Evolutionary conservation across 2,113 vertebrate species (phyloP), one percentile per base, ranked within the genome.

Genomic region (Calypte anna): DNA sequence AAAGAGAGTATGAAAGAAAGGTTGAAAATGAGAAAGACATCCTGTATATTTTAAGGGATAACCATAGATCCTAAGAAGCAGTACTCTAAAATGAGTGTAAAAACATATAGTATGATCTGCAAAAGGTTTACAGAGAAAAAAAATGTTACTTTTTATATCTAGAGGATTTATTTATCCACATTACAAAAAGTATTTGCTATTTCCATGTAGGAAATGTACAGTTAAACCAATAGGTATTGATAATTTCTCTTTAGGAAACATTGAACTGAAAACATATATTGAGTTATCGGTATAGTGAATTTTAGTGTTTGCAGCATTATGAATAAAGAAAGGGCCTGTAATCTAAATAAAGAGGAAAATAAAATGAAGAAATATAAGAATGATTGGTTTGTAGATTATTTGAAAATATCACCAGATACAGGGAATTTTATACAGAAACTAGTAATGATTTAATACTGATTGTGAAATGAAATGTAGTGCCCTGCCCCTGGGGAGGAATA

Each of bases 121-220:
- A 48, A 67, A 77, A 14, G 0, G 9, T 63, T 23, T 53, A 36
- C 3, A 64, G 36, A 25, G 7, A 31, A 70, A 61, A 61, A 30
- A 33, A 7, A 14, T n/a, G 7, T 25, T 7, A 7, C 7, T 22
- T 1, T 20, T 0, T 57, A 30, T 58, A 75, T 2, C 5, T 27
- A 18, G 70, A 70, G 10, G 22, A 87, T 58, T 46, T 67, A 23
- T 63, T 90, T 82, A 36, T n/a, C 4, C 10, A 38, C 5, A 25
- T 55, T 72, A 25, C 18, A 70, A 12, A 68, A 67, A 82, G 3
- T 43, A 1, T 46, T 80, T 27, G 5, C 10, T 51, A 43, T 10
- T 62, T 7, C 4, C 10, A 13, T 23, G 59, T 14, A 77, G 7
- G 78, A 73, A 50, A 55, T 25, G 20, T 74, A 38, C 9, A 40